Evolutionary conservation across 2,797 vertebrate species (phyloP).

Genomic region (Pipistrellus pipistrellus): DNA sequence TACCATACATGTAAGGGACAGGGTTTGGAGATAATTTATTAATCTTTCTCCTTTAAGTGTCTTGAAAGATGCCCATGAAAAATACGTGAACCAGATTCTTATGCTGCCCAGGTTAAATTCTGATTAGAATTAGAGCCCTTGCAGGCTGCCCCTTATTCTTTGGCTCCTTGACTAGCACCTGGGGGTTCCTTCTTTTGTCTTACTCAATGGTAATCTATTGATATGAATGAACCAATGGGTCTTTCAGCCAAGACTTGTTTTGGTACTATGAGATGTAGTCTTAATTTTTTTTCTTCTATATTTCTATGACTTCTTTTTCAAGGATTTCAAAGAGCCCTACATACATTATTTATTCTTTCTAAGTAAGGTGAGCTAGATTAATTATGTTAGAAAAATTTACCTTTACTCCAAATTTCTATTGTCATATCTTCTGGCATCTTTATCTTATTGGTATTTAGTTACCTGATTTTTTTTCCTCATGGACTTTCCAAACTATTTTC

Average conservation of each 20-base stretch:
- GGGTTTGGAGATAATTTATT: conserved; percentile 67
- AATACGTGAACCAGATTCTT: conserved; percentile 43
- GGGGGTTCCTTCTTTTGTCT: background rate
- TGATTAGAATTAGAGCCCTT: background rate
- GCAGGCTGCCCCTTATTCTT: background rate
- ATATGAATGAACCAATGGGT: background rate
- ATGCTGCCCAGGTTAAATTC: background rate
- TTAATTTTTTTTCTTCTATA: background rate
- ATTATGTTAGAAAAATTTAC: conserved; percentile 50
- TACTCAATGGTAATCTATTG: background rate
- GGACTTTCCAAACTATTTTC: background rate
- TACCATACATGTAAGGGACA: conserved; percentile 27
- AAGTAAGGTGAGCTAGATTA: conserved; percentile 9
- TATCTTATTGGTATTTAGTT: background rate
- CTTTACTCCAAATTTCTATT: conserved; percentile 6
- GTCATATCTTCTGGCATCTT: conserved; percentile 9
- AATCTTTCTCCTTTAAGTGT: conserved; percentile 62
- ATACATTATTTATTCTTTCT: background rate
- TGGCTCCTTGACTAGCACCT: background rate
- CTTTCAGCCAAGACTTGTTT: background rate
- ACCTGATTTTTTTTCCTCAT: background rate
- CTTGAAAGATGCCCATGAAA: conserved; percentile 64
- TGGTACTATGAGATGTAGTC: background rate
- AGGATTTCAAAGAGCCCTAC: conserved; percentile 5
- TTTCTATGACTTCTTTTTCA: conserved; percentile 21